Conservation (phyloP, 2,113 vertebrate genomes). For the Zapus hudsonius region DNA sequence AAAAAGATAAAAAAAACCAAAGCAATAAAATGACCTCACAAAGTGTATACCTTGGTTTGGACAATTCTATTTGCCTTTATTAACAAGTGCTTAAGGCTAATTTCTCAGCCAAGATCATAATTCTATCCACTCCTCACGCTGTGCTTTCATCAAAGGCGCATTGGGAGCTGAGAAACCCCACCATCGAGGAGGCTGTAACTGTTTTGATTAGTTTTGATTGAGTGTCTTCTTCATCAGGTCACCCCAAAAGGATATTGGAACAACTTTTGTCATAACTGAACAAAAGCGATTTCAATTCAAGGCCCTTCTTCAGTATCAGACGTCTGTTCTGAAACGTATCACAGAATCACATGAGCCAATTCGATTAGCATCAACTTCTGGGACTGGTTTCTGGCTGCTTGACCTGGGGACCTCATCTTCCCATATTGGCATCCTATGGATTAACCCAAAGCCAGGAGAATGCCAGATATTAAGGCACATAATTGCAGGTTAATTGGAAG, state of each 20-base stretch:
- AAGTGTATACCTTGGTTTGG: slow-evolving; percentile 78
- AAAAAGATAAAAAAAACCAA: too few species aligned
- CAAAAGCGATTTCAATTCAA: slow-evolving; percentile 80
- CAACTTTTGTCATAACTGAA: slow-evolving; percentile 80
- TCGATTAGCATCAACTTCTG: slow-evolving; percentile 86
- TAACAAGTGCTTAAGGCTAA: slow-evolving; percentile 81
- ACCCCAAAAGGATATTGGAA: slow-evolving; percentile 81
- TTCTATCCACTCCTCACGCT: slow-evolving; percentile 81
- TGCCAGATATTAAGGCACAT: slow-evolving; percentile 83
- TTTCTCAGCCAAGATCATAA: slow-evolving; percentile 82
- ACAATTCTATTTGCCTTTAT: slow-evolving; percentile 85
- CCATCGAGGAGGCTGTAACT: slow-evolving; percentile 47
- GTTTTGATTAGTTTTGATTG: slow-evolving; percentile 80
- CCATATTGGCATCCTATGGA: slow-evolving; percentile 80
- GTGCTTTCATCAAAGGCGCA: slow-evolving; percentile 72
- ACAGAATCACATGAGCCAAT: slow-evolving; percentile 82
- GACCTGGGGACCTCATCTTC: slow-evolving; percentile 83
- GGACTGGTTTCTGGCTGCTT: slow-evolving; percentile 86
- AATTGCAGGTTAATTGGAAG: slow-evolving; percentile 84
- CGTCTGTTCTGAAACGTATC: slow-evolving; percentile 84
- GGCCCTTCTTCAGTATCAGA: slow-evolving; percentile 74
- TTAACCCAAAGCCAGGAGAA: slow-evolving; percentile 83
- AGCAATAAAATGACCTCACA: slow-evolving; percentile 73
- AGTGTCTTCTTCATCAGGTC: slow-evolving; percentile 83
- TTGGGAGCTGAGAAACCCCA: slow-evolving; percentile 71